Evolutionary conservation across 2,888 invertebrate species (phyloP), one percentile per base, ranked within the genome.

Genomic region (Agrotis segetum): DNA sequence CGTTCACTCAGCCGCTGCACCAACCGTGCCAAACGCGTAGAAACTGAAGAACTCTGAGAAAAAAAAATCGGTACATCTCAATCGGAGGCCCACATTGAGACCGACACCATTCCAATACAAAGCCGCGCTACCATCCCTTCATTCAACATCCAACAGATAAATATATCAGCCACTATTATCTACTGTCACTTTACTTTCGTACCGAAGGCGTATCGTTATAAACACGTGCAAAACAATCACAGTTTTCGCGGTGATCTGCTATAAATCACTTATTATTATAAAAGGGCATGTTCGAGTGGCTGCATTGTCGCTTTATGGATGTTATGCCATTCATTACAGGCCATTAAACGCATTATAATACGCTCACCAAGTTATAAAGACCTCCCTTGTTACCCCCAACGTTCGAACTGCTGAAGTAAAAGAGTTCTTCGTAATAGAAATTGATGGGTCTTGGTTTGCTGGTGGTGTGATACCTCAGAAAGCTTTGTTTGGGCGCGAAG

Each of bases 261-360:
- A 96, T 96, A 96, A 96, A 96, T 96, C 96, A 96, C 88, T 88
- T 88, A 91, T 93, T 95, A 94, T 93, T 93, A 95, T 94, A 95
- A 94, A 94, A 92, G 93, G 92, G 92, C 94, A 90, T 91, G 91
- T 95, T 95, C 94, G 94, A 95, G 96, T 94, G 92, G 91, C 92
- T 89, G 90, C 92, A 95, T 96, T 96, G 96, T 96, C 91, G 91
- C 91, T 94, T 96, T 95, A 96, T 96, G 92, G 96, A 95, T 96
- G 96, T 96, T 95, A 95, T 94, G 90, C 94, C 92, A 95, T 96
- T 95, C 96, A 96, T 96, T 96, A 95, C 96, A 95, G 90, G 93
- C 95, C 96, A 96, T 96, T 96, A 95, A 96, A 94, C 92, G 93
- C 92, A 95, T 95, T 96, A 96, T 96, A 93, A 93, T 85, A 85